These are phyloP conservation scores for Drosophila barbarae DNA, from an alignment of 2,888 invertebrate species.

Conservation along the genomic window DNA sequence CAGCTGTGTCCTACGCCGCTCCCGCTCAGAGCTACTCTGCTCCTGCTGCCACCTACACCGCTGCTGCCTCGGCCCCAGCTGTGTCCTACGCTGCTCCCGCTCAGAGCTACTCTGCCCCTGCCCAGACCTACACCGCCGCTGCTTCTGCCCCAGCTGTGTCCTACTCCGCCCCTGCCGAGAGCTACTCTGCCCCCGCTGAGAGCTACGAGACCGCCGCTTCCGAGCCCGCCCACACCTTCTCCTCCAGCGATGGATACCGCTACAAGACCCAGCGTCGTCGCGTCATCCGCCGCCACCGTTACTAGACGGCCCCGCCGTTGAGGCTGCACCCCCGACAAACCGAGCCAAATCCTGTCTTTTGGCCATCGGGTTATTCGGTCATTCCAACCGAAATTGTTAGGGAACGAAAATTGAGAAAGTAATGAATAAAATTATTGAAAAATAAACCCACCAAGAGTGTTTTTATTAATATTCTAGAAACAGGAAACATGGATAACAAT, in stretches of 20 bases:
- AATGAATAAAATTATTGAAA: conserved; percentile 44
- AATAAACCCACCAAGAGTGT: neutral
- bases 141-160: conserved; percentile 60
- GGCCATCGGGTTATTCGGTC: conserved; percentile 27
- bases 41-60: conserved; percentile 37
- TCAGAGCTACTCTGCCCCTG: conserved; percentile 46
- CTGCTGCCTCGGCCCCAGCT: conserved; percentile 43
- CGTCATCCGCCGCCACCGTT: conserved; percentile 71
- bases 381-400: conserved; percentile 45
- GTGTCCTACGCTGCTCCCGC: conserved; percentile 42
- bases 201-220: conserved; percentile 46
- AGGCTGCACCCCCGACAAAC: conserved; percentile 44
- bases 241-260: conserved; percentile 76
- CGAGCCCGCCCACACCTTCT: conserved; percentile 67
- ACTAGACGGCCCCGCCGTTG: conserved; percentile 47
- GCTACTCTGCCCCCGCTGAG: conserved; percentile 44
- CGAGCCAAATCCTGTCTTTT: conserved; percentile 28
- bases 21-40: conserved; percentile 72
- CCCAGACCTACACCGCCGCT: conserved; percentile 29
- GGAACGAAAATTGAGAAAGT: conserved; percentile 47
- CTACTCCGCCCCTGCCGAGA: conserved; percentile 47
- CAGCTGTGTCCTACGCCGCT: conserved; percentile 55
- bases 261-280: conserved; percentile 76
- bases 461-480: conserved; percentile 2
- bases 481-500: neutral